Base-by-base conservation (phyloP, 2,888 invertebrate species). In the Acronicta aceris region DNA sequence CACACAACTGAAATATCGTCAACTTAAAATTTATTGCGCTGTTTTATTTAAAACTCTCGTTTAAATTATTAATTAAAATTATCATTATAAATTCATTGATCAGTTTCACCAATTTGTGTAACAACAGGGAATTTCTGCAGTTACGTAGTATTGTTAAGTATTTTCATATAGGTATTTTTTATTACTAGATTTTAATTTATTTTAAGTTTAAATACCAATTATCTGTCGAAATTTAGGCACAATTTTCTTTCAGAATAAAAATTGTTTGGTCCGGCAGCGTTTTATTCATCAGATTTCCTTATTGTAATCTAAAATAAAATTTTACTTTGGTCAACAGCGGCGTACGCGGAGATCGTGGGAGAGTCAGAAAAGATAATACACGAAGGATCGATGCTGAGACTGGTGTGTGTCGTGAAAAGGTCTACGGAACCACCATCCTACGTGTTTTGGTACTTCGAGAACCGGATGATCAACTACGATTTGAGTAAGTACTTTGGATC, bases 391-490 rank as follows among this genome's bases (percentile, higher is more conserved):
- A 96, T 96, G 85, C 92, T 97, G 67, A 95, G 96, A 36, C 91
- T 97, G 43, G 96, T 96, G 43, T 97, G 97, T 79, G 94, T 96
- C n/a, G 95, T 97, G 59, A 95, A 96, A 79, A 93, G 96, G 47
- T 96, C 96, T 8, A 96, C 96, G 0, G 96, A 96, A 74, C 95
- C 96, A 0, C 97, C 97, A 0, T 95, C 95, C 0, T 97, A 96
- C 84, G 96, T 97, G 46, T 97, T 97, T 91, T 97, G 98, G 98
- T 98, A 97, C 90, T 97, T 97, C 85, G 97, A 97, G 84, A 96
- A 96, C 81, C 95, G 97, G 76, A 97, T 98, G 97, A 97, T 98
- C 83, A 98, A 98, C 90, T 98, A 97, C 83, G 97, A 98, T 87
- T 86, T 96, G 49, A 97, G 96, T 91, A 80, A 94, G 89, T 89